Evolutionary conservation across 2,797 vertebrate genomes (phyloP).

Genomic region (Florisuga fusca): DNA sequence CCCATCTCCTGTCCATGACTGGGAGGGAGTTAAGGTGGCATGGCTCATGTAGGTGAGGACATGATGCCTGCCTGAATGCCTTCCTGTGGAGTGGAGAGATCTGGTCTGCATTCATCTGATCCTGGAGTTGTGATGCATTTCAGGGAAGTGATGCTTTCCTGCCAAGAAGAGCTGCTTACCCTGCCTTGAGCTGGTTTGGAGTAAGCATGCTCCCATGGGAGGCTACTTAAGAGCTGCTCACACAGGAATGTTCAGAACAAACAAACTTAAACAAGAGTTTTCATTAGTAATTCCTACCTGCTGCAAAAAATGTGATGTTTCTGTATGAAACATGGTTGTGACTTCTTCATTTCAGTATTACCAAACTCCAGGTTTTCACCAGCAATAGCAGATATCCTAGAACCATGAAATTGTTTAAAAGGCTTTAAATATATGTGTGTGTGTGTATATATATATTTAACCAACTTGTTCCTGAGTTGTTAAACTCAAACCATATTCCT

Average conservation of each 20-base stretch:
- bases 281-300: background rate
- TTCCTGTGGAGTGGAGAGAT: background rate
- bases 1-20: background rate
- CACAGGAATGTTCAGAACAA: background rate
- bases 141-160: background rate
- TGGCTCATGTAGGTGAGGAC: background rate
- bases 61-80: background rate
- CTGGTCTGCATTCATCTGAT: background rate
- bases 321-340: background rate
- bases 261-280: background rate
- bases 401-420: background rate
- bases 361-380: background rate
- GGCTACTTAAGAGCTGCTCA: background rate
- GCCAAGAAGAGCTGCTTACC: background rate
- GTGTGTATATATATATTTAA: background rate
- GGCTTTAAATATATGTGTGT: background rate
- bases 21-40: background rate
- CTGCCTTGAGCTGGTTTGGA: background rate
- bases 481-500: background rate
- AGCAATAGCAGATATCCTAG: background rate
- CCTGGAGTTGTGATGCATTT: background rate
- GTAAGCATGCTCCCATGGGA: background rate
- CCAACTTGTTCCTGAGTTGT: slow-evolving; percentile 3
- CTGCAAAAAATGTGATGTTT: background rate
- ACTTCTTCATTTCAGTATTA: background rate